phyloP scores from a whole-genome alignment of 2,113 vertebrate species.

The Eudorcas thomsonii region DNA sequence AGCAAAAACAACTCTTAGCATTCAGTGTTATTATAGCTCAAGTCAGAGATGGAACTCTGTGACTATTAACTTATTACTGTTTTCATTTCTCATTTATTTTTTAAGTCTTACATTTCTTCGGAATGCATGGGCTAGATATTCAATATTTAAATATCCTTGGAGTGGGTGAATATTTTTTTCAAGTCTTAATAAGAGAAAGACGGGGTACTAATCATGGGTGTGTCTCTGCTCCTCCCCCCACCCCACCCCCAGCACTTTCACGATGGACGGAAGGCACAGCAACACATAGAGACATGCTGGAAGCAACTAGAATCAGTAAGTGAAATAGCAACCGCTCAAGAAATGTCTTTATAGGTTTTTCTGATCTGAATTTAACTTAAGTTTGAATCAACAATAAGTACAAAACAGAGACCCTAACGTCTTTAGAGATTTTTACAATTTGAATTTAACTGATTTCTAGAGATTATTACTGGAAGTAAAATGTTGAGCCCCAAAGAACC shows the following conservation, averaged over 20 bases:
- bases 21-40: neutral
- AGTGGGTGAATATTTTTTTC: neutral
- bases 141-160: neutral
- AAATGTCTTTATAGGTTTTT: neutral
- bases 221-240: conserved; percentile 4
- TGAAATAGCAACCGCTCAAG: neutral
- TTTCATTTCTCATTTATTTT: conserved; percentile 39
- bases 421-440: neutral
- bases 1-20: neutral
- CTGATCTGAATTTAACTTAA: neutral
- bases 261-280: conserved; percentile 96
- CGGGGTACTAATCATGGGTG: neutral
- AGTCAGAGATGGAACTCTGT: neutral
- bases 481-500: neutral
- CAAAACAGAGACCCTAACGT: neutral
- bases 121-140: neutral
- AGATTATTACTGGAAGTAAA: neutral
- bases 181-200: neutral
- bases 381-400: neutral
- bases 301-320: conserved; percentile 94
- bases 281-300: conserved; percentile 95
- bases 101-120: neutral
- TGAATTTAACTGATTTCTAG: neutral
- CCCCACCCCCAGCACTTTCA: conserved; percentile 89
- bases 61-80: neutral